These are phyloP conservation scores for Halichondria panicea DNA, from an alignment of 37 sponge, comb jelly and placozoan genomes.

Conservation along the genomic window DNA sequence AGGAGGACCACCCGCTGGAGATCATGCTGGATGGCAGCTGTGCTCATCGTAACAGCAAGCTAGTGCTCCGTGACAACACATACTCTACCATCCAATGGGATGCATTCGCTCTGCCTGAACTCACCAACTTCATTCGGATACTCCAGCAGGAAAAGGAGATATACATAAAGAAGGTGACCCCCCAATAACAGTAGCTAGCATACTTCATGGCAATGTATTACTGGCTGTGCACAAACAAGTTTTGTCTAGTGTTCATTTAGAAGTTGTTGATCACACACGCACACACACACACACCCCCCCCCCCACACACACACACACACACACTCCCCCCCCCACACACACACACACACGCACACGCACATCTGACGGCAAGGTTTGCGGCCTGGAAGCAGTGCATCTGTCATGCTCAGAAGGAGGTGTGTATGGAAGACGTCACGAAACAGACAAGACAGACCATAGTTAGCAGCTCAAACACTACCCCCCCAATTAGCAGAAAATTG, in stretches of 20 bases:
- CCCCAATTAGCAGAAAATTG: neutral
- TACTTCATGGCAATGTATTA: too few species aligned
- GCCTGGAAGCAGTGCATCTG: slow-evolving; percentile 22
- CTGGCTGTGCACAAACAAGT: too few species aligned
- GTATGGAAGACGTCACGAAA: slow-evolving; percentile 26
- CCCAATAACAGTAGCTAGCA: too few species aligned
- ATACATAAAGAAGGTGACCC: slow-evolving; percentile 54
- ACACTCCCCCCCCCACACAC: too few species aligned
- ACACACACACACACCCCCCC: too few species aligned
- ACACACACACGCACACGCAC: too few species aligned
- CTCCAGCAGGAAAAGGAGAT: slow-evolving; percentile 65
- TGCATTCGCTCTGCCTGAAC: slow-evolving; percentile 68
- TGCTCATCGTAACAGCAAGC: slow-evolving; percentile 55
- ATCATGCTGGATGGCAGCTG: slow-evolving; percentile 51
- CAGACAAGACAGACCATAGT: slow-evolving; percentile 2
- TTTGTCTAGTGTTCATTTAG: too few species aligned
- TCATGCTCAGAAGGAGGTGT: slow-evolving; percentile 28
- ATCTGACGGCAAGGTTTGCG: slow-evolving; percentile 23
- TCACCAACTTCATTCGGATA: slow-evolving; percentile 64
- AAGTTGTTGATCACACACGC: too few species aligned
- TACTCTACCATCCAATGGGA: slow-evolving; percentile 76
- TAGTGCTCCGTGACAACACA: slow-evolving; percentile 66
- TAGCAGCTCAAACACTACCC: neutral
- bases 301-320: too few species aligned
- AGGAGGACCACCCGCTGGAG: slow-evolving; percentile 65